Percentiles rank a stretch among this genome's conserved stretches.
Conservation (phyloP, 2,888 invertebrate species). For the Bombylius discolor region DNA sequence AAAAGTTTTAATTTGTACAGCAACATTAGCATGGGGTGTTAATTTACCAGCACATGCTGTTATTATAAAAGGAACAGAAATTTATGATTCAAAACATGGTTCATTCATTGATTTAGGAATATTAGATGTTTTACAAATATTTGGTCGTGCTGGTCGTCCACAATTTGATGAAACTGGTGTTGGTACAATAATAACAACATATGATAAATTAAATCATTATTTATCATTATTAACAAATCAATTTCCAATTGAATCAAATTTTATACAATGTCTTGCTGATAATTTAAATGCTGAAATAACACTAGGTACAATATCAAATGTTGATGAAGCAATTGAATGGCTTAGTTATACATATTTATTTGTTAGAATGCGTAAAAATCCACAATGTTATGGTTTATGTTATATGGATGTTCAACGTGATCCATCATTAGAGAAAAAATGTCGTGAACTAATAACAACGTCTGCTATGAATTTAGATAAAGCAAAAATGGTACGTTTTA, state of each 20-base stretch:
- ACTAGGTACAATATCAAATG: constrained; percentile 89
- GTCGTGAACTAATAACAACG: constrained; percentile 61
- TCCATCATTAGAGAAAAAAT: constrained; percentile 60
- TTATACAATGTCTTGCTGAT: constrained; percentile 80
- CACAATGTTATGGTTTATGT: constrained; percentile 57
- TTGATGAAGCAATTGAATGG: constrained; percentile 96
- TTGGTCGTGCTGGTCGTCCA: constrained; percentile 95
- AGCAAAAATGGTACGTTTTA: constrained; percentile 88
- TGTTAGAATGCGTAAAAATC: constrained; percentile 88
- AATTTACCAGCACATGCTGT: constrained; percentile 98
- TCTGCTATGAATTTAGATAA: constrained; percentile 81
- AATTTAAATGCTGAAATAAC: constrained; percentile 97
- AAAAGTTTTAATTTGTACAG: constrained; percentile 86
- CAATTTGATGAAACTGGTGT: constrained; percentile 93
- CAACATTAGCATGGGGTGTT: constrained; percentile 98
- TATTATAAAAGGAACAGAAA: constrained; percentile 63
- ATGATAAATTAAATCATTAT: constrained; percentile 86
- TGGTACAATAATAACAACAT: constrained; percentile 88
- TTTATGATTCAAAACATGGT: constrained; percentile 93
- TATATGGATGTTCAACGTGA: constrained; percentile 56
- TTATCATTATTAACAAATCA: constrained; percentile 88
- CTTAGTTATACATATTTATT: constrained; percentile 93
- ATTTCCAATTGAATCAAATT: constrained; percentile 96
- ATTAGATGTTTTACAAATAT: constrained; percentile 94
- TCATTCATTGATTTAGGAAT: constrained; percentile 91